Evolutionary conservation across 2,888 invertebrate species (phyloP).

Genomic region (Podabrus alpinus): DNA sequence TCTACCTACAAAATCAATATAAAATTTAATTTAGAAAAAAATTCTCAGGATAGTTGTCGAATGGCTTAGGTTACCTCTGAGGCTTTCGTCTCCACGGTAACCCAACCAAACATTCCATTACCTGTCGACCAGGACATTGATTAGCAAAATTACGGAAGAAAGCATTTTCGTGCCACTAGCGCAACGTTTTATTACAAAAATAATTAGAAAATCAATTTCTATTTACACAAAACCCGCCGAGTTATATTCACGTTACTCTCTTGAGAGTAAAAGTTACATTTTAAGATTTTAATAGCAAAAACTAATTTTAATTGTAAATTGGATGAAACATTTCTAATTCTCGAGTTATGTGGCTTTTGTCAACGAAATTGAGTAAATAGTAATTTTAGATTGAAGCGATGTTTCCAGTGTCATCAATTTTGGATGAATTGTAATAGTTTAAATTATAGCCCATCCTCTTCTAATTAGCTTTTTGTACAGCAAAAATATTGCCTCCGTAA

Average conservation of each 20-base stretch:
- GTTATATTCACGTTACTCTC: not conserved
- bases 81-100: conserved; percentile 27
- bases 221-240: not conserved
- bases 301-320: not conserved
- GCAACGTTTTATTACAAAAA: not conserved
- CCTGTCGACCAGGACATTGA: conserved; percentile 34
- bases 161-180: conserved; percentile 16
- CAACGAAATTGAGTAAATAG: not conserved
- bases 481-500: not conserved
- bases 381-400: not conserved
- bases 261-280: not conserved
- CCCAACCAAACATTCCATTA: conserved; percentile 33
- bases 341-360: not conserved
- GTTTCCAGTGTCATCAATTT: not conserved
- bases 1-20: not conserved
- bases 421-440: not conserved
- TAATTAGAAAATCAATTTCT: not conserved
- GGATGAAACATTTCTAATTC: not conserved
- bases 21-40: not conserved
- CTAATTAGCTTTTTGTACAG: not conserved
- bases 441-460: not conserved
- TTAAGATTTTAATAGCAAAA: not conserved
- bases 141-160: conserved; percentile 27
- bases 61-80: conserved; percentile 21
- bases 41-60: not conserved